Base-by-base conservation (phyloP, 2,797 vertebrate species). In the Danio choprae region DNA sequence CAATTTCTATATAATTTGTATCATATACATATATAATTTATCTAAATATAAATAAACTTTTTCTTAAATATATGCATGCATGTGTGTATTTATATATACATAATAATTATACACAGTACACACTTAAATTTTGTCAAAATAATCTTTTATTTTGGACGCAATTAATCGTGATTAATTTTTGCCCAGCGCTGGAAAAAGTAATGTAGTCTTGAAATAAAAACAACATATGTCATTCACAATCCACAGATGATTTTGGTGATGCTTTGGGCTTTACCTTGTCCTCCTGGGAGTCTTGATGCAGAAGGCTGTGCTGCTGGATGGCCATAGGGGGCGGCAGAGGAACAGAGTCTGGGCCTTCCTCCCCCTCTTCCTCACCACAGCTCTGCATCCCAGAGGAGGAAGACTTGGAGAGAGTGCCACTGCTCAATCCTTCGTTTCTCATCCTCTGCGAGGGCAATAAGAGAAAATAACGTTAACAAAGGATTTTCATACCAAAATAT, bases 331-430 rank as follows among this genome's bases (percentile, higher is more conserved):
- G 98, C 2, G 98, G 98, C 5, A 99, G 94, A 0, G 98, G 97
- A 36, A 98, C 96, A 0, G 97, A 92, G 0, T 98, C 98, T 0
- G 97, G 93, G 0, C 97, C 97, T 84, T 99, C 98, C 83, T 99
- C 98, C 0, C 98, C 97, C 87, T 99, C 98, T 82, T 99, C 97
- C 85, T 99, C 98, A 2, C 98, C 98, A 0, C 98, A 99, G 92
- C 98, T 99, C 92, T 99, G 98, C 97, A 99, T 98, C 71, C 98
- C 98, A 0, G 98, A 99, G 0, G 97, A 99, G 1, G 98, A 99
- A 2, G 97, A 98, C 88, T 99, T 99, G 36, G 97, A 98, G 22
- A 99, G 92, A 0, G 98, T 99, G n/a, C 98, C 98, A 1, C 98
- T 99, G 93, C 97, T 98, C 81, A 98, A 92, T 6, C 96, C 98